Evolutionary conservation across 1,140 invertebrate species (phyloP).

Genomic region (Apis dorsata): DNA sequence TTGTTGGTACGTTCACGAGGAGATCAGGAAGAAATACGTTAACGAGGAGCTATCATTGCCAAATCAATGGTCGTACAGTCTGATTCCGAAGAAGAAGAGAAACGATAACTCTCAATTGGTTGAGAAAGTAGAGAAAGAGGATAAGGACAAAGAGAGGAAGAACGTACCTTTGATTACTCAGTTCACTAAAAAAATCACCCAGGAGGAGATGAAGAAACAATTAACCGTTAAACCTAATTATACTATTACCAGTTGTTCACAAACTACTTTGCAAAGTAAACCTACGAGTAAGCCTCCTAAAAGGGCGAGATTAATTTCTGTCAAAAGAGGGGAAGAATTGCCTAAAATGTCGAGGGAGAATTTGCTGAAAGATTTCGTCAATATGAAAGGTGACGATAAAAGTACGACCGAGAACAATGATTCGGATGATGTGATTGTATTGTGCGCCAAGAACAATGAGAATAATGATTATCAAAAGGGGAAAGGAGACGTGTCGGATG

Average conservation of each 20-base stretch:
- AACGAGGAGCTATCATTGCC: conserved; percentile 80
- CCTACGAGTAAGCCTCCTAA: conserved; percentile 64
- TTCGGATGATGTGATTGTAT: not conserved
- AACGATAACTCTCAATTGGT: conserved; percentile 12
- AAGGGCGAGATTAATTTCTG: conserved; percentile 72
- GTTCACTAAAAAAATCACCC: conserved; percentile 81
- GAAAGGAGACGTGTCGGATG: no score
- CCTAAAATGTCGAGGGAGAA: conserved; percentile 64
- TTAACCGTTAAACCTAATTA: conserved; percentile 52
- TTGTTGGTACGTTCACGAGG: conserved; percentile 86
- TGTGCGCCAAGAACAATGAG: not conserved
- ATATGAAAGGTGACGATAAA: conserved; percentile 9
- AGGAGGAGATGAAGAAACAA: conserved; percentile 80
- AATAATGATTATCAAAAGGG: not conserved
- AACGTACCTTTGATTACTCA: conserved; percentile 80
- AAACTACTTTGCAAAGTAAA: not conserved
- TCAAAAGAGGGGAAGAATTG: conserved; percentile 68
- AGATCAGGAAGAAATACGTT: conserved; percentile 81
- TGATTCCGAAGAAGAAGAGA: conserved; percentile 73
- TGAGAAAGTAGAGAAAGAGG: conserved; percentile 65
- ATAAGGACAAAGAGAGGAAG: conserved; percentile 76
- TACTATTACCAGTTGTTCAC: no score
- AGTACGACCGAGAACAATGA: not conserved
- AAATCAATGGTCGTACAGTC: conserved; percentile 81
- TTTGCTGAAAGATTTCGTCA: conserved; percentile 58